phyloP scores from a whole-genome alignment of 2,113 vertebrate genomes.

The Xenotilapia flavipinnis region DNA sequence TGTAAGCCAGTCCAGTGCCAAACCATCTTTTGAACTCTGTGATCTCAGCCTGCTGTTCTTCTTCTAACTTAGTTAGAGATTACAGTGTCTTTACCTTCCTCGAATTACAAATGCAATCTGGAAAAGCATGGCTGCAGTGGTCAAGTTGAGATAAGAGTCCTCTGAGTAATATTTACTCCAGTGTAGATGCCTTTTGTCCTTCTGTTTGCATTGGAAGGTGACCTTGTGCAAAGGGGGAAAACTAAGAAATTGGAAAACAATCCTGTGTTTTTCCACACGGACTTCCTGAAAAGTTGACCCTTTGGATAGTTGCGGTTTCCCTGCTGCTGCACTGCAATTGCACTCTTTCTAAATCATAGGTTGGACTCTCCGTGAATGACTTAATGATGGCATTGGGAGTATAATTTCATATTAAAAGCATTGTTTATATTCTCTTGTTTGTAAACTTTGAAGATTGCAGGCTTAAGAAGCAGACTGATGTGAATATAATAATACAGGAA shows the following conservation, averaged over 20 bases:
- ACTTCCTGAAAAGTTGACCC: conserved; percentile 56
- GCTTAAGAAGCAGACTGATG: neutral
- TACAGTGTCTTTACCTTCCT: conserved; percentile 34
- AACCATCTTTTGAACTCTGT: conserved; percentile 24
- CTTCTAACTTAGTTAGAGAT: conserved; percentile 53
- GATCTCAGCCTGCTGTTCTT: conserved; percentile 48
- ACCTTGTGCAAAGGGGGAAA: neutral
- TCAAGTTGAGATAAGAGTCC: conserved; percentile 1
- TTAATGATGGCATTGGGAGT: conserved; percentile 40
- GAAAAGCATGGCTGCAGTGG: neutral
- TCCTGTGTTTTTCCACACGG: conserved; percentile 38
- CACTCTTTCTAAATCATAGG: conserved; percentile 49
- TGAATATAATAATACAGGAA: neutral
- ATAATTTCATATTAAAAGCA: conserved; percentile 42
- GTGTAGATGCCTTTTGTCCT: neutral
- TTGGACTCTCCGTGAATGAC: conserved; percentile 11
- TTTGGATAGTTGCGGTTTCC: conserved; percentile 43
- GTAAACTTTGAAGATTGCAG: conserved; percentile 33
- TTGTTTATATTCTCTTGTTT: conserved; percentile 47
- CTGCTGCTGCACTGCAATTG: conserved; percentile 26
- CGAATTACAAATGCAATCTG: neutral
- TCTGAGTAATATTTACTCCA: neutral
- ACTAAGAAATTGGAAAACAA: conserved; percentile 12
- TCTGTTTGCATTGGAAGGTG: conserved; percentile 1
- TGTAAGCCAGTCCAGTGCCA: conserved; percentile 40